Conservation (phyloP, 2,797 vertebrate genomes). For the Luscinia megarhynchos region DNA sequence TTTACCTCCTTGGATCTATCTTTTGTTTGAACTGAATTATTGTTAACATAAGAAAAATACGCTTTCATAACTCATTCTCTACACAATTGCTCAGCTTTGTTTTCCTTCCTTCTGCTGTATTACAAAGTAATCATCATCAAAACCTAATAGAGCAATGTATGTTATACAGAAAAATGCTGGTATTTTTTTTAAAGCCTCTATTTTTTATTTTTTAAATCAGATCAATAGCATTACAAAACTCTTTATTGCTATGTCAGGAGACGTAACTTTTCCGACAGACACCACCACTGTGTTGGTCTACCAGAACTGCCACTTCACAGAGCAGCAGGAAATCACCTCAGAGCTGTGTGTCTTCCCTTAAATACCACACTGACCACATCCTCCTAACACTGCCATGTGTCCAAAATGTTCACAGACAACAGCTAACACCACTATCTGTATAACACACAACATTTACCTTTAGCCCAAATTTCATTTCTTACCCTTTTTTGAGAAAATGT, state of each 20-base stretch:
- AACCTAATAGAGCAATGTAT: not conserved
- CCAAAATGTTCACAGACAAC: not conserved
- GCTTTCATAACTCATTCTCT: not conserved
- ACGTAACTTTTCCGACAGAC: not conserved
- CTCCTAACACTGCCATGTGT: not conserved
- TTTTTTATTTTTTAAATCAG: not conserved
- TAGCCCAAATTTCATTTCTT: not conserved
- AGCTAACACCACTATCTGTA: not conserved
- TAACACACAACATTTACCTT: not conserved
- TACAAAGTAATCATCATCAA: not conserved
- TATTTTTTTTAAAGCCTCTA: fast-evolving
- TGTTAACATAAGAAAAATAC: not conserved
- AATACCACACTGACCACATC: constrained; percentile 37
- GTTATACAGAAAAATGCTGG: not conserved
- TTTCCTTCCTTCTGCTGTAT: not conserved
- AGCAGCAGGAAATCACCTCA: constrained; percentile 9
- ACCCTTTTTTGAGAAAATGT: not conserved
- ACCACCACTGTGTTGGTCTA: not conserved
- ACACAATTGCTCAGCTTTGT: not conserved
- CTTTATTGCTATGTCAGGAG: not conserved
- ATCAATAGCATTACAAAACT: not conserved
- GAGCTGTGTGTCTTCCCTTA: not conserved
- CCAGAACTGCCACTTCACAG: constrained; percentile 50
- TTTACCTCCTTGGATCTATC: not conserved
- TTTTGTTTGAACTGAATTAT: not conserved